Base-by-base conservation (phyloP, 1,140 invertebrate genomes). In the Cydia amplana region DNA sequence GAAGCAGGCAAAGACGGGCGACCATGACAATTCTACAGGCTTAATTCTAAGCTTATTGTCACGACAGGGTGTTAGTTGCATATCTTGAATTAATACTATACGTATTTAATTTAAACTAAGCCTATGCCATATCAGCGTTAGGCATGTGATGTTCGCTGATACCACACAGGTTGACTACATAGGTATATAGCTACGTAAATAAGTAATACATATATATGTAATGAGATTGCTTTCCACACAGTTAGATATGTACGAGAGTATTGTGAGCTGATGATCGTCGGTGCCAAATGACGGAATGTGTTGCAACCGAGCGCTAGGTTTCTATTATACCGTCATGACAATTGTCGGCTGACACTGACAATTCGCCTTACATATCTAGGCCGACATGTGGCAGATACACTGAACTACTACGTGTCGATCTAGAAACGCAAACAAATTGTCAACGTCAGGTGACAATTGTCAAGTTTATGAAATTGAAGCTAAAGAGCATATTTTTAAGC, bases 21-120 rank as follows among this genome's bases (percentile, higher is more conserved):
- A 79, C 78, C 46, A 77, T 82, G 73, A 84, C 82, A 76, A 51
- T 75, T 78, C 82, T 89, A 91, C 85, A 77, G 86, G 84, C 83
- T 85, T 86, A 80, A 85, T 82, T 84, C 79, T 85, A 87, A 90
- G 84, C 86, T 91, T 92, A 91, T 91, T 92, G 89, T 91, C 88
- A 87, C 81, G 76, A 76, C 85, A 75, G 78, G 81, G 83, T 91
- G 90, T 92, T 92, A 91, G 90, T 91, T 81, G 88, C 88, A 90
- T 89, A 89, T 89, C 83, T 83, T 91, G 79, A 80, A 80, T 82
- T 88, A 60, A 87, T 82, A 83, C 85, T 88, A 75, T 60, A 60
- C 55, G 55, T 60, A 60, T 60, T 60, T 51, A 67, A 86, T 82
- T 82, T 81, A 81, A 79, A 75, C 73, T 72, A 25, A 77, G 67